Conservation (phyloP, 2,888 invertebrate genomes). For the Caenorhabditis becei region DNA sequence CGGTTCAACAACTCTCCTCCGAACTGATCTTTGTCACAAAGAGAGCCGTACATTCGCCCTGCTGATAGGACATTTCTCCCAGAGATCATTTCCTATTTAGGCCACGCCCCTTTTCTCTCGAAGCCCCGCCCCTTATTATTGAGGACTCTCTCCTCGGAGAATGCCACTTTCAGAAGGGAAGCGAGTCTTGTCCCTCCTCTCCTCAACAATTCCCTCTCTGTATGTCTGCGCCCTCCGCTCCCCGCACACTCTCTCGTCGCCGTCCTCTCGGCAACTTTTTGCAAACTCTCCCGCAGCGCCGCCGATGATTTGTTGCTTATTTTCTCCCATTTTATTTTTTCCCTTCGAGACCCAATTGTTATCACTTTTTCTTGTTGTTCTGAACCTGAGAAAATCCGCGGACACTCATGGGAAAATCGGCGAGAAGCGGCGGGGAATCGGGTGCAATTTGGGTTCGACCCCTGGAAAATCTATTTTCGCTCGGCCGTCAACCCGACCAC, state of each 20-base stretch:
- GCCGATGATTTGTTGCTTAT: slow-evolving; percentile 36
- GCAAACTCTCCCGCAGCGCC: background rate
- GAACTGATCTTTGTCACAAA: too few species aligned
- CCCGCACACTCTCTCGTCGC: slow-evolving; percentile 2
- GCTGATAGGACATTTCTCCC: too few species aligned
- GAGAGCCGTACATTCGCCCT: too few species aligned
- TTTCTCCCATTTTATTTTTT: background rate
- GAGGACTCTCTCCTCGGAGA: slow-evolving; percentile 27
- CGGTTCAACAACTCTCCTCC: too few species aligned
- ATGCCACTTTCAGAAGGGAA: slow-evolving; percentile 47
- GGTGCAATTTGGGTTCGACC: background rate
- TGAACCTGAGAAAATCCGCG: background rate
- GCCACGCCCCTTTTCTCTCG: slow-evolving; percentile 3
- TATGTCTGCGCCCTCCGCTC: background rate
- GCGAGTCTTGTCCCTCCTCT: slow-evolving; percentile 13
- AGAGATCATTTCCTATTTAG: background rate
- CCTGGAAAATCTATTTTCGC: too few species aligned
- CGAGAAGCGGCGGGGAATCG: background rate
- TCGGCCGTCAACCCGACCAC: too few species aligned
- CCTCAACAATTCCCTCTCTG: slow-evolving; percentile 7
- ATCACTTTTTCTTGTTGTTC: background rate
- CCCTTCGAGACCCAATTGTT: background rate
- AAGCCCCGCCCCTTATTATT: slow-evolving; percentile 13
- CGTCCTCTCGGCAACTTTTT: slow-evolving; percentile 22
- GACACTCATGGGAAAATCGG: background rate